These are phyloP conservation scores for Brevipalpus yothersi DNA, from an alignment of 1,140 invertebrate genomes.

Conservation along the genomic window DNA sequence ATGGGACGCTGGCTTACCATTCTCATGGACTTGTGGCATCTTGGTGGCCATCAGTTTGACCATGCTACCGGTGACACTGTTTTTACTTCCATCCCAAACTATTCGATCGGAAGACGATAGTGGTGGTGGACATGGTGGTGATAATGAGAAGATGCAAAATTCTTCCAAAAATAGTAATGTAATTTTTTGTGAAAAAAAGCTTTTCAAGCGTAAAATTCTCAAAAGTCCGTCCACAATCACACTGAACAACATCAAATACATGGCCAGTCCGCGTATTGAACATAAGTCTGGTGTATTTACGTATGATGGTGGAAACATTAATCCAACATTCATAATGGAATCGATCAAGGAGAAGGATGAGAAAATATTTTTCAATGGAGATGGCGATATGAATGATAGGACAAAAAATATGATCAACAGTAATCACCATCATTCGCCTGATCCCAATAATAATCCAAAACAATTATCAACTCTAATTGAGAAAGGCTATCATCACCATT, in stretches of 20 bases:
- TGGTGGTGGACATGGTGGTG: neutral
- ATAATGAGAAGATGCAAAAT: neutral
- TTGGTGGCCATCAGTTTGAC: constrained; percentile 9
- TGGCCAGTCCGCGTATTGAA: neutral
- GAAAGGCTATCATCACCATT: too few species aligned
- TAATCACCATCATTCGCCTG: neutral
- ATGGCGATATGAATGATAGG: too few species aligned
- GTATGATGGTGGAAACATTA: too few species aligned
- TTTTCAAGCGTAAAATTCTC: neutral
- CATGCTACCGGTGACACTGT: constrained; percentile 13
- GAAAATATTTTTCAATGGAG: neutral
- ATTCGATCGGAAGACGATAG: neutral
- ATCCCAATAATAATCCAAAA: neutral
- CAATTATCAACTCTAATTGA: neutral
- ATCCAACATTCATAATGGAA: neutral
- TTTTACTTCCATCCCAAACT: constrained; percentile 10
- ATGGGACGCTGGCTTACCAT: constrained; percentile 10
- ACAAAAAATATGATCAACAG: neutral
- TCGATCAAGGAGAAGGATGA: neutral
- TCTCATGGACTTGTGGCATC: constrained; percentile 9
- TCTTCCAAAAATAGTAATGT: neutral
- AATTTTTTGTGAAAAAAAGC: neutral
- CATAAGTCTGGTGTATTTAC: neutral
- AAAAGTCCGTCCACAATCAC: neutral
- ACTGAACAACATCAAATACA: constrained; percentile 3